phyloP scores from a whole-genome alignment of 1,140 invertebrate species.

The Temnothorax curvispinosus region DNA sequence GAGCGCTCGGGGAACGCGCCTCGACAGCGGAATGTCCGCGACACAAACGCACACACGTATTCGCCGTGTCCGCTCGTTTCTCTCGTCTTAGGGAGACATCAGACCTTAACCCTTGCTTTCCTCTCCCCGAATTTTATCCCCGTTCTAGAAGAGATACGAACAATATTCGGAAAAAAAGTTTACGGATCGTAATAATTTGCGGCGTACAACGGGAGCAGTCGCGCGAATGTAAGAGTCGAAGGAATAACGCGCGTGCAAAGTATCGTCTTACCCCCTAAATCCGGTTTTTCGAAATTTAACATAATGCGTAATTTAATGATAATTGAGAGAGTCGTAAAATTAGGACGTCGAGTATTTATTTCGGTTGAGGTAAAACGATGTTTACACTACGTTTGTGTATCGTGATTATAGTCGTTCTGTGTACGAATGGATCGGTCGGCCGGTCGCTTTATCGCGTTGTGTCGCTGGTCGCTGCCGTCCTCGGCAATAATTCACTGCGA shows the following conservation, averaged over 20 bases:
- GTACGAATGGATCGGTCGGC: slow-evolving; percentile 7
- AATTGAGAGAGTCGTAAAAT: slow-evolving; percentile 6
- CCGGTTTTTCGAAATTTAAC: background rate
- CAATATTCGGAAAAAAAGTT: background rate
- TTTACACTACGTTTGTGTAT: background rate
- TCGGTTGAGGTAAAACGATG: background rate
- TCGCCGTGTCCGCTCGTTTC: slow-evolving; percentile 11
- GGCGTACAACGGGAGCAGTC: background rate
- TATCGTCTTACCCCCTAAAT: background rate
- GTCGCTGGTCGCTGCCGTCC: slow-evolving; percentile 72
- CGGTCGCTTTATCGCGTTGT: slow-evolving; percentile 75
- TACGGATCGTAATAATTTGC: background rate
- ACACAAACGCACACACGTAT: slow-evolving; percentile 67
- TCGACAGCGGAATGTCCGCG: slow-evolving; percentile 77
- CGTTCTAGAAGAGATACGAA: background rate
- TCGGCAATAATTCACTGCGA: slow-evolving; percentile 80
- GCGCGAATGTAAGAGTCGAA: background rate
- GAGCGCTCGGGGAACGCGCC: slow-evolving; percentile 73
- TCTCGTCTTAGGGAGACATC: background rate
- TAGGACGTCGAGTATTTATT: background rate
- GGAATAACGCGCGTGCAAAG: background rate
- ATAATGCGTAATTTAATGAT: background rate
- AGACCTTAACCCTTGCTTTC: background rate
- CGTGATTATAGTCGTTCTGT: background rate
- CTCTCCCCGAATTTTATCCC: background rate